phyloP scores from a whole-genome alignment of 2,888 invertebrate genomes.

The Mythimna vitellina region DNA sequence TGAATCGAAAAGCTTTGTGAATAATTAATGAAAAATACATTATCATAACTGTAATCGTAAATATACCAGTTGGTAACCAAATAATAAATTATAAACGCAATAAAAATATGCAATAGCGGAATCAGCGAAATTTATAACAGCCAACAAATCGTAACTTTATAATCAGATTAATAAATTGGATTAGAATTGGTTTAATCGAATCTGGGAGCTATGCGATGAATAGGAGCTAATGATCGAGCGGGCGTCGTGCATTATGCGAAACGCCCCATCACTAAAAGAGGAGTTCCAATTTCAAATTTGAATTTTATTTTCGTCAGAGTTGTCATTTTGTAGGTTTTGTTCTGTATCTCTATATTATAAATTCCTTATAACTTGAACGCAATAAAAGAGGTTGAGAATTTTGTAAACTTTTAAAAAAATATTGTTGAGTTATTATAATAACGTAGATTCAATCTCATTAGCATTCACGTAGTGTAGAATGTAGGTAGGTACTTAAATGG shows the following conservation, averaged over 20 bases:
- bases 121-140: constrained; percentile 84
- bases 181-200: constrained; percentile 73
- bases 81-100: constrained; percentile 79
- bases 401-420: too few species aligned
- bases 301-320: constrained; percentile 16
- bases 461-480: not conserved
- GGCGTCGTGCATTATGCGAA: constrained; percentile 66
- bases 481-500: not conserved
- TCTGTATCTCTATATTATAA: too few species aligned
- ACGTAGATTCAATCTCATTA: constrained; percentile 6
- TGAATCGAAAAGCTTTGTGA: constrained; percentile 13
- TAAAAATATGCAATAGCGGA: constrained; percentile 71
- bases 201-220: constrained; percentile 73
- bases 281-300: constrained; percentile 44
- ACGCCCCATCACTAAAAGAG: constrained; percentile 66
- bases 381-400: not conserved
- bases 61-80: constrained; percentile 82
- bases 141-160: constrained; percentile 87
- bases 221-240: constrained; percentile 78
- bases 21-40: constrained; percentile 62
- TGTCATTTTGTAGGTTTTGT: not conserved
- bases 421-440: not conserved
- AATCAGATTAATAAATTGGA: constrained; percentile 83
- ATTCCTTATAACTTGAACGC: not conserved
- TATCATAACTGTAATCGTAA: constrained; percentile 81